Percentiles rank a stretch among this genome's conserved stretches.
These are phyloP conservation scores for Callocephalon fimbriatum DNA, from an alignment of 2,113 vertebrate species.

Conservation along the genomic window DNA sequence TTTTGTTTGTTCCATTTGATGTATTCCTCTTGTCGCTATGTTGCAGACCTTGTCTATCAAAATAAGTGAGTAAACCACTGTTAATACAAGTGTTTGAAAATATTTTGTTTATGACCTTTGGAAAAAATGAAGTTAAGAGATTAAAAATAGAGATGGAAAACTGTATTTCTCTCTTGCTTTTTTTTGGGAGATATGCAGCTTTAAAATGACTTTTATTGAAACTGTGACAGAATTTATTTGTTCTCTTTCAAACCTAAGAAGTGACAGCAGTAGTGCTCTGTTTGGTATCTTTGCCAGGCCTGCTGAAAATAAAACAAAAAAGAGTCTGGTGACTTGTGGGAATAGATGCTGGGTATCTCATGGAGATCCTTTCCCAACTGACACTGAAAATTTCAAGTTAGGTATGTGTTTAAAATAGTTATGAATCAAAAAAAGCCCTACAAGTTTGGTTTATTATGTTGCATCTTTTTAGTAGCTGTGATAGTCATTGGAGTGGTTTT, in stretches of 20 bases:
- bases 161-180: background rate
- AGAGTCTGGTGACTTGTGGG: background rate
- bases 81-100: background rate
- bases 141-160: background rate
- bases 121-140: background rate
- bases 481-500: background rate
- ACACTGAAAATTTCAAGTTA: background rate
- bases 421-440: background rate
- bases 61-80: background rate
- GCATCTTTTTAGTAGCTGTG: background rate
- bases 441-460: background rate
- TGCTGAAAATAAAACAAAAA: accelerated
- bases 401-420: background rate
- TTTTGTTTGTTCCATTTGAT: background rate
- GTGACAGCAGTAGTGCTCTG: background rate
- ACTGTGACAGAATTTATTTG: background rate
- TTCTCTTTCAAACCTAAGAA: background rate
- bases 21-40: background rate
- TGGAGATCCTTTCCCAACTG: background rate
- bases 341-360: background rate
- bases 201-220: background rate
- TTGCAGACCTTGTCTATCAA: background rate
- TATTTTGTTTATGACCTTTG: background rate
- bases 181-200: background rate
- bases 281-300: background rate